Evolutionary conservation across 2,113 vertebrate genomes (phyloP).

Genomic region (Hypomesus transpacificus): DNA sequence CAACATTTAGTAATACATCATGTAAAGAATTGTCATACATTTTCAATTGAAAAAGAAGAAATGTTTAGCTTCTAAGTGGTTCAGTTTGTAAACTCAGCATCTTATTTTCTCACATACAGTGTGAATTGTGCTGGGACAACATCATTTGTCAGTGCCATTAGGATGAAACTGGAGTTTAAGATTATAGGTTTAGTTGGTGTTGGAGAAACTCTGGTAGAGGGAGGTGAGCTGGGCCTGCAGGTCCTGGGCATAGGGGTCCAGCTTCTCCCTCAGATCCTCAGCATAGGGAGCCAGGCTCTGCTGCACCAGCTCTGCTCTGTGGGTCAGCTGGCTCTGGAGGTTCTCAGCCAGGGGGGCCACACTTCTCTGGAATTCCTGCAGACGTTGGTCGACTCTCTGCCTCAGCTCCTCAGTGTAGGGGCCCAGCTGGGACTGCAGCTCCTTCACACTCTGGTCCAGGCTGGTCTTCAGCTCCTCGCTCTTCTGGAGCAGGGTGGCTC

Average conservation of each 20-base stretch:
- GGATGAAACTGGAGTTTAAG: no score
- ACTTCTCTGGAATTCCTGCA: slow-evolving; percentile 62
- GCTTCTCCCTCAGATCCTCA: slow-evolving; percentile 48
- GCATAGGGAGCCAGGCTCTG: slow-evolving; percentile 62
- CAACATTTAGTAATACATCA: no score
- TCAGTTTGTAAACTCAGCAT: no score
- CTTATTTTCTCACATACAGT: no score
- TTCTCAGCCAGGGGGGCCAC: slow-evolving; percentile 58
- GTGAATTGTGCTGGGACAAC: no score
- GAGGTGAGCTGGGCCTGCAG: slow-evolving; percentile 52
- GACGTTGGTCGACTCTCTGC: slow-evolving; percentile 55
- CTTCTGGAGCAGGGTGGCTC: slow-evolving; percentile 51
- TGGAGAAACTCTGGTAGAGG: slow-evolving; percentile 53
- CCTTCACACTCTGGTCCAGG: slow-evolving; percentile 57
- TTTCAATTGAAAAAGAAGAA: no score
- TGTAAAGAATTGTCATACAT: no score
- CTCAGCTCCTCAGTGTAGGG: slow-evolving; percentile 57
- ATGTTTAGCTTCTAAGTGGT: no score
- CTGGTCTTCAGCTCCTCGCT: slow-evolving; percentile 56
- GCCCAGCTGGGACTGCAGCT: slow-evolving; percentile 58
- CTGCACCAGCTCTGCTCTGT: slow-evolving; percentile 55
- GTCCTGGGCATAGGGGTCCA: slow-evolving; percentile 61
- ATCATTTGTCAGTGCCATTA: no score
- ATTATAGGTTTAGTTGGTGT: slow-evolving; percentile 39
- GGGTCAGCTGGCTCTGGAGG: slow-evolving; percentile 56